These are phyloP conservation scores for Drosophila fuyamai DNA, from an alignment of 1,140 invertebrate species.

Conservation along the genomic window DNA sequence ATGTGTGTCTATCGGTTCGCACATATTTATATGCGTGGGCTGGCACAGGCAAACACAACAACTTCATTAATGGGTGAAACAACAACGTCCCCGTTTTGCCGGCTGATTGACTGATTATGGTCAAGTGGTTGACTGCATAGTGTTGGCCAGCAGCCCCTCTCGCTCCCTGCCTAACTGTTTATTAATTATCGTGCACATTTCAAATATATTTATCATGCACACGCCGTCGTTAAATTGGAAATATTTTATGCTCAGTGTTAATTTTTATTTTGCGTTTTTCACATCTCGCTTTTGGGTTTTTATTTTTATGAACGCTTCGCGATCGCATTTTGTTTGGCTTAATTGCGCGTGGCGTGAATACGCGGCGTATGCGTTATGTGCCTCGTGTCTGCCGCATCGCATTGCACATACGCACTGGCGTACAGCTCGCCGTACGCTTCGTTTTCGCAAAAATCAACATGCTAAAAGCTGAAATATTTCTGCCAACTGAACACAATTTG, in stretches of 20 bases:
- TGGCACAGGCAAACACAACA: slow-evolving; percentile 72
- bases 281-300: slow-evolving; percentile 25
- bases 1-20: slow-evolving; percentile 6
- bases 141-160: neutral
- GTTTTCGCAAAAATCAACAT: slow-evolving; percentile 56
- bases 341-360: slow-evolving; percentile 74
- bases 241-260: slow-evolving; percentile 59
- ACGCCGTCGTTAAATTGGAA: slow-evolving; percentile 48
- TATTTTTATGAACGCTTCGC: slow-evolving; percentile 53
- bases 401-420: slow-evolving; percentile 69
- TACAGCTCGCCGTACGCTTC: slow-evolving; percentile 12
- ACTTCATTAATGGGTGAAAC: slow-evolving; percentile 71
- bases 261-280: slow-evolving; percentile 48
- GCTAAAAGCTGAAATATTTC: slow-evolving; percentile 47
- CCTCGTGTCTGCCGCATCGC: slow-evolving; percentile 36
- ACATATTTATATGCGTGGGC: slow-evolving; percentile 75
- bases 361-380: slow-evolving; percentile 68
- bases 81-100: slow-evolving; percentile 63
- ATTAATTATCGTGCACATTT: slow-evolving; percentile 67
- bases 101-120: slow-evolving; percentile 81
- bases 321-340: slow-evolving; percentile 75
- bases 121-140: slow-evolving; percentile 67
- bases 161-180: slow-evolving; percentile 32
- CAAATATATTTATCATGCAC: slow-evolving; percentile 72
- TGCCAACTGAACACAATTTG: slow-evolving; percentile 44